These are phyloP conservation scores for Trinorchestia longiramus DNA, from an alignment of 1,140 invertebrate species.

Conservation along the genomic window DNA sequence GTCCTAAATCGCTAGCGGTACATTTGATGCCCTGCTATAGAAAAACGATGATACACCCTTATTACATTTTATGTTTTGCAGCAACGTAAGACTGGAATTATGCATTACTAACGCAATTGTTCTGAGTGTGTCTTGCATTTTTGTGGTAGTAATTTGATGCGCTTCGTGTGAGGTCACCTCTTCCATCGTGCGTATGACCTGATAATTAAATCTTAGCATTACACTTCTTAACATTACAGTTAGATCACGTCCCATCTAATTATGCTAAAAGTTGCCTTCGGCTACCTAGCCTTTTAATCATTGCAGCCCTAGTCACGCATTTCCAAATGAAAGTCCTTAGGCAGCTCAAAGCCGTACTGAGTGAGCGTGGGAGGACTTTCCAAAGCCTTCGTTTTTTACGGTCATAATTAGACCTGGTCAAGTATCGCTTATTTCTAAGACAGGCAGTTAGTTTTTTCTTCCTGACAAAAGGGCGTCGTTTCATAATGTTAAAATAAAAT, in stretches of 20 bases:
- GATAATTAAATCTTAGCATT: background rate
- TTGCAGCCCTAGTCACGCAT: background rate
- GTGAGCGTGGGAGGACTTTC: background rate
- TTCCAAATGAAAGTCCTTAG: background rate
- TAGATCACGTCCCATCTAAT: background rate
- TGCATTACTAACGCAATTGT: background rate
- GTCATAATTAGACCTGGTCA: background rate
- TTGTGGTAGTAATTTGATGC: background rate
- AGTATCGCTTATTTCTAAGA: background rate
- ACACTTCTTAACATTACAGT: background rate
- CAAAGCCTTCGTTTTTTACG: background rate
- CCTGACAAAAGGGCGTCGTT: background rate
- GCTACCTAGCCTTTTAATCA: background rate
- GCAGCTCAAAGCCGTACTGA: background rate
- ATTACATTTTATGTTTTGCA: background rate
- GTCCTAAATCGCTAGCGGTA: background rate
- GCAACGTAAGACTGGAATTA: background rate
- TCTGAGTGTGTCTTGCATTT: background rate
- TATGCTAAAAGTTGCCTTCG: background rate
- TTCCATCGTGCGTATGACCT: background rate
- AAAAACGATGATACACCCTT: background rate
- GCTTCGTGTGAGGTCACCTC: background rate
- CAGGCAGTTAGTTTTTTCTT: background rate
- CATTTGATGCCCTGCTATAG: background rate
- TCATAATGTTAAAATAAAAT: background rate